Conservation (phyloP, 2,888 invertebrate genomes). For the Troides oblongomaculatus region DNA sequence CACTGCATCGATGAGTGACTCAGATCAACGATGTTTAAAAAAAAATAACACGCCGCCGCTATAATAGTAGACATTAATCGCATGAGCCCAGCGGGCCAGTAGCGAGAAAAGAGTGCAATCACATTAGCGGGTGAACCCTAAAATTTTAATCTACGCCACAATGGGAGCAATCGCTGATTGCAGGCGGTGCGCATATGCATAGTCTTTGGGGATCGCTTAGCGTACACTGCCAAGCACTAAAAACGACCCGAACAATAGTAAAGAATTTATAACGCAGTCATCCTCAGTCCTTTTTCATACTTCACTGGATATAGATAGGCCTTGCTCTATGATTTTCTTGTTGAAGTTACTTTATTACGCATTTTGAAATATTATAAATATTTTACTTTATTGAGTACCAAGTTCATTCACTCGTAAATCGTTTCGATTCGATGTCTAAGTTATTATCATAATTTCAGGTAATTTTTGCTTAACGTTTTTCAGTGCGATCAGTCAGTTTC, state of each 20-base stretch:
- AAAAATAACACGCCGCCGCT: constrained; percentile 69
- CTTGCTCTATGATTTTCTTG: too few relatives aligned
- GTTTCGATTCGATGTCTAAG: too few relatives aligned
- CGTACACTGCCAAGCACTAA: constrained; percentile 51
- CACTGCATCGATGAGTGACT: constrained; percentile 32
- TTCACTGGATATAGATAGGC: too few relatives aligned
- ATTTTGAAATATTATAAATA: too few relatives aligned
- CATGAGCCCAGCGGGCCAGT: constrained; percentile 58
- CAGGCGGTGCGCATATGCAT: constrained; percentile 75
- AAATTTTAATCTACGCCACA: constrained; percentile 78
- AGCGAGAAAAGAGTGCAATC: constrained; percentile 72
- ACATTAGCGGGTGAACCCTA: constrained; percentile 79
- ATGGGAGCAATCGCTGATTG: constrained; percentile 76
- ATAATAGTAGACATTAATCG: constrained; percentile 59
- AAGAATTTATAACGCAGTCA: background rate
- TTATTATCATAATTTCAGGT: too few relatives aligned
- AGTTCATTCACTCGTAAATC: too few relatives aligned
- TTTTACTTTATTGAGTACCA: too few relatives aligned
- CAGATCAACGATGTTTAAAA: constrained; percentile 53
- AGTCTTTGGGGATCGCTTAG: constrained; percentile 78
- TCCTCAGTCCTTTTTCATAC: too few relatives aligned
- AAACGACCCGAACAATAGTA: background rate
- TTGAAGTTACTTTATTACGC: too few relatives aligned
- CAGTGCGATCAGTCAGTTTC: too few relatives aligned
- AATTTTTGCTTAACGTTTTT: too few relatives aligned